Percentiles rank a stretch among this genome's conserved stretches.
phyloP scores from a whole-genome alignment of 2,888 invertebrate genomes.

The Trimorus sp. region DNA sequence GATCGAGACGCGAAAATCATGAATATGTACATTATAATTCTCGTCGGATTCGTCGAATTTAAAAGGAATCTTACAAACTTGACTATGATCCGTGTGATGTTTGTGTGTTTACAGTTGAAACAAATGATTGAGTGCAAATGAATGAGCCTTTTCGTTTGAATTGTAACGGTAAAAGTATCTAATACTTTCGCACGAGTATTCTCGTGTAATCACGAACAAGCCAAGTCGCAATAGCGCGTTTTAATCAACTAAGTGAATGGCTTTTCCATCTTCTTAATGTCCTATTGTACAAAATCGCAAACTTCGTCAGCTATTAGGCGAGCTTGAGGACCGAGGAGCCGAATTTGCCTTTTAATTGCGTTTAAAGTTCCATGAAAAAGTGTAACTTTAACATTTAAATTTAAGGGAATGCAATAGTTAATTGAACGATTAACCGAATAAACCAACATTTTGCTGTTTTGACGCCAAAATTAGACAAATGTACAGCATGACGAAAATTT shows the following conservation, averaged over 20 bases:
- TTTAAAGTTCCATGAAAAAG: too few species aligned
- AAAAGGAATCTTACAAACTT: conserved; percentile 35
- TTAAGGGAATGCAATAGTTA: too few species aligned
- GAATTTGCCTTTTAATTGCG: too few species aligned
- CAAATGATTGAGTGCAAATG: conserved; percentile 31
- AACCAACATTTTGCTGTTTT: too few species aligned
- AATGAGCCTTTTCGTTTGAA: conserved; percentile 11
- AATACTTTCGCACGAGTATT: neutral
- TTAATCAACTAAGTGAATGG: neutral
- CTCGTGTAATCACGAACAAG: conserved; percentile 9
- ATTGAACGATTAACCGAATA: too few species aligned
- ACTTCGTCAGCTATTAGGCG: neutral
- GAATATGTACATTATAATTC: conserved; percentile 17
- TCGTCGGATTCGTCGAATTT: conserved; percentile 33
- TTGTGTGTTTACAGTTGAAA: conserved; percentile 45
- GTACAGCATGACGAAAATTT: too few species aligned
- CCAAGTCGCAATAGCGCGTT: conserved; percentile 10
- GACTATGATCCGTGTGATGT: conserved; percentile 49
- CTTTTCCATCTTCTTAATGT: neutral
- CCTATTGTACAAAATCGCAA: neutral
- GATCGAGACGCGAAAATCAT: neutral
- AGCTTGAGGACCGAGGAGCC: too few species aligned
- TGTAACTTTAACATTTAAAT: too few species aligned
- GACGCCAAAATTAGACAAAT: too few species aligned
- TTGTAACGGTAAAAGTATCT: neutral